Evolutionary conservation across 1,140 invertebrate species (phyloP).

Genomic region (Eurosta solidaginis): DNA sequence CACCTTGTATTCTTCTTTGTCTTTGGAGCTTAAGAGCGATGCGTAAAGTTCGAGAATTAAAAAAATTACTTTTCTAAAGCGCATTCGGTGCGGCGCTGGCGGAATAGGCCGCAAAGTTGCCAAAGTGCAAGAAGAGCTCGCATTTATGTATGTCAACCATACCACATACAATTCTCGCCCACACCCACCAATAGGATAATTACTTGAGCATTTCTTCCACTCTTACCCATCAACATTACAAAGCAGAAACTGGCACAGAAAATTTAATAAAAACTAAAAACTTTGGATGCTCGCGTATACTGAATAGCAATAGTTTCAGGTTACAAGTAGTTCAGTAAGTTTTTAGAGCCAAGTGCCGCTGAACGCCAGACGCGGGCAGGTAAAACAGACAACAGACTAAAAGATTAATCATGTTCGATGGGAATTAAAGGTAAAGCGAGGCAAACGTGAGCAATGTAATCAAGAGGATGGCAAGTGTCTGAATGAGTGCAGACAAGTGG

Average conservation of each 20-base stretch:
- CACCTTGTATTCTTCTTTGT: no score
- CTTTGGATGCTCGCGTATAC: neutral
- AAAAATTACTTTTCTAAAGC: neutral
- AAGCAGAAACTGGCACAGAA: neutral
- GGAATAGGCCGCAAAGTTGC: neutral
- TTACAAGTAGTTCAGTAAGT: neutral
- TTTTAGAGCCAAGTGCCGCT: neutral
- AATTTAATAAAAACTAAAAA: conserved; percentile 21
- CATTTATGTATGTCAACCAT: no score
- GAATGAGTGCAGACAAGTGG: neutral
- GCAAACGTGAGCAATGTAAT: neutral
- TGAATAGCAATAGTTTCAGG: neutral
- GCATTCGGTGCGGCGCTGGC: neutral
- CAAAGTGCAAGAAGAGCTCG: neutral
- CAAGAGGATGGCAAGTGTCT: neutral
- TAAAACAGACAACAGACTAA: neutral
- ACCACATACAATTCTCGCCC: no score
- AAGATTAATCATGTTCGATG: conserved; percentile 18
- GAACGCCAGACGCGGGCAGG: neutral
- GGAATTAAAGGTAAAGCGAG: neutral
- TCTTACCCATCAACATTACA: neutral
- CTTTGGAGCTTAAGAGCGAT: neutral
- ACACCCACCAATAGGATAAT: neutral
- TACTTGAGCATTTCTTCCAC: neutral
- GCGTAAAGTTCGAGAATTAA: conserved; percentile 13